Evolutionary conservation across 2,113 vertebrate species (phyloP).

Genomic region (Scartelaos histophorus): DNA sequence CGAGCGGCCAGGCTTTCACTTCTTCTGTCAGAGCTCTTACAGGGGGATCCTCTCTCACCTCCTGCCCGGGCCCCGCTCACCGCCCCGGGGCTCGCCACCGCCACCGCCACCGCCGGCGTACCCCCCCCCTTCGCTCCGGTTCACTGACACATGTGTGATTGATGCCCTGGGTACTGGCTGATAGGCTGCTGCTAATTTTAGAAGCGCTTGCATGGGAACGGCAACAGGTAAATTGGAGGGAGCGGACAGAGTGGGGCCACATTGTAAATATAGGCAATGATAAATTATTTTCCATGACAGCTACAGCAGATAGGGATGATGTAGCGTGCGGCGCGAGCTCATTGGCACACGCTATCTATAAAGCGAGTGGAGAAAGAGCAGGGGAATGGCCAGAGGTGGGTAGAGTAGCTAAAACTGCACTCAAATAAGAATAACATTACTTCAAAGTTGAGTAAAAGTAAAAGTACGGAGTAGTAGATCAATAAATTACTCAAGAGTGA

Average conservation of each 20-base stretch:
- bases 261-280: slow-evolving; percentile 66
- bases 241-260: slow-evolving; percentile 59
- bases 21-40: background rate
- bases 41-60: slow-evolving; percentile 3
- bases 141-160: slow-evolving; percentile 67
- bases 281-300: slow-evolving; percentile 61
- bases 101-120: slow-evolving; percentile 19
- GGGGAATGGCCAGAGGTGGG: background rate
- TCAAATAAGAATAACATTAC: too few relatives aligned
- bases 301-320: slow-evolving; percentile 48
- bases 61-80: background rate
- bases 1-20: background rate
- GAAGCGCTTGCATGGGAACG: slow-evolving; percentile 49
- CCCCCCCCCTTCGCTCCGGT: slow-evolving; percentile 17
- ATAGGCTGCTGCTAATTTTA: slow-evolving; percentile 73
- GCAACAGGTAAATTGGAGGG: slow-evolving; percentile 70
- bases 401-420: too few relatives aligned
- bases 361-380: background rate
- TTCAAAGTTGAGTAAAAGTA: too few relatives aligned
- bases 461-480: too few relatives aligned
- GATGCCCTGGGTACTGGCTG: slow-evolving; percentile 58
- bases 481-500: too few relatives aligned
- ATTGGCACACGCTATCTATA: slow-evolving; percentile 33
- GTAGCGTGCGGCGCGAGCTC: slow-evolving; percentile 30
- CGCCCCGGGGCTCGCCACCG: slow-evolving; percentile 18